A percentile compares a stretch with the other conserved stretches of the same genome.
Conservation (phyloP, 2,797 vertebrate genomes). For the Gallinago solitaria region DNA sequence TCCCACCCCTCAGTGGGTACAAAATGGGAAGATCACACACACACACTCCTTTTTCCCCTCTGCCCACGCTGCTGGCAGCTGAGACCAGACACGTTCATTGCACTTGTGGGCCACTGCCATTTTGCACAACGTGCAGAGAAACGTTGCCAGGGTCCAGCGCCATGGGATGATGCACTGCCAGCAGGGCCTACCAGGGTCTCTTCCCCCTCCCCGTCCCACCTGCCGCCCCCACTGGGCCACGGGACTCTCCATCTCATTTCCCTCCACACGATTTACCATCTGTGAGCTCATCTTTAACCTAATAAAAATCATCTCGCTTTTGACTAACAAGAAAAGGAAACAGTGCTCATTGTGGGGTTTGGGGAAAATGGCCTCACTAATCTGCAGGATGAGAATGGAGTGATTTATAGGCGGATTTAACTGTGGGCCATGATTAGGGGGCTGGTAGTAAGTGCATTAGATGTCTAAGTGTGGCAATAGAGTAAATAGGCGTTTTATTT, state of each 20-base stretch:
- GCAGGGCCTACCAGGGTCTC: not conserved
- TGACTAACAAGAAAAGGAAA: slow-evolving; percentile 93
- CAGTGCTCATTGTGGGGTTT: slow-evolving; percentile 92
- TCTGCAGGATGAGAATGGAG: slow-evolving; percentile 89
- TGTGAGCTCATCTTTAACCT: slow-evolving; percentile 89
- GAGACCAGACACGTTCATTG: not conserved
- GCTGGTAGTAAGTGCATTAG: slow-evolving; percentile 91
- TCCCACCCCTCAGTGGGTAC: not conserved
- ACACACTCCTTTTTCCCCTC: not conserved
- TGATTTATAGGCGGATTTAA: slow-evolving; percentile 93
- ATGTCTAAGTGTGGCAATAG: slow-evolving; percentile 93
- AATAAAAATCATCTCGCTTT: slow-evolving; percentile 88
- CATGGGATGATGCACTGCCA: not conserved
- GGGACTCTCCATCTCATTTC: slow-evolving; percentile 85
- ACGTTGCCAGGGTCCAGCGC: fast-evolving
- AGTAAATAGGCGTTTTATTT: slow-evolving; percentile 99
- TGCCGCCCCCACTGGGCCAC: not conserved
- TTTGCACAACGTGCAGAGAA: fast-evolving
- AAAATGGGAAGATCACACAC: not conserved
- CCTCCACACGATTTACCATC: slow-evolving; percentile 87
- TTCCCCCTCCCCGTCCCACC: not conserved
- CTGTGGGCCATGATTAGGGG: slow-evolving; percentile 93
- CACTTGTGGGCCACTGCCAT: not conserved
- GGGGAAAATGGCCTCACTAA: slow-evolving; percentile 94
- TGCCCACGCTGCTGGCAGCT: fast-evolving